A percentile compares a stretch with the other conserved stretches of the same genome.
Conservation (phyloP, 2,797 vertebrate genomes). For the Phrynocephalus guinanensis region DNA sequence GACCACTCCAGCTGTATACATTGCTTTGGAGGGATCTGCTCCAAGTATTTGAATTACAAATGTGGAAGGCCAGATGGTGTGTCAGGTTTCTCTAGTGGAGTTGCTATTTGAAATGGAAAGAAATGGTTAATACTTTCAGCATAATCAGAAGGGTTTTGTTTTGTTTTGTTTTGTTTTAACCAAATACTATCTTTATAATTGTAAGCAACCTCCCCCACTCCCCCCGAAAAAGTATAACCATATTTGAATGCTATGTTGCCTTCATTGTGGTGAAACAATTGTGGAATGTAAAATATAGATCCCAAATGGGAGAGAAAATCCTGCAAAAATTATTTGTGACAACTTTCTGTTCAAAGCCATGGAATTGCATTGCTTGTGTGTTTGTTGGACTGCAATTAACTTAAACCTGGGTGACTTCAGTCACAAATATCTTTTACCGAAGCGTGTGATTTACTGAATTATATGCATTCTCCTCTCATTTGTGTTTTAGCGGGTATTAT, state of each 20-base stretch:
- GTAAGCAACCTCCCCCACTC: neutral
- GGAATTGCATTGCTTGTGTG: neutral
- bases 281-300: conserved; percentile 17
- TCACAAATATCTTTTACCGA: neutral
- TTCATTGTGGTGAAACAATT: neutral
- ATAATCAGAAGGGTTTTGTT: neutral
- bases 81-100: conserved; percentile 34
- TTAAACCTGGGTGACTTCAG: neutral
- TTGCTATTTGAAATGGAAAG: conserved; percentile 31
- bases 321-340: neutral
- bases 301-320: neutral
- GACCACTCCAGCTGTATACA: conserved; percentile 29
- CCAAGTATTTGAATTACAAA: neutral
- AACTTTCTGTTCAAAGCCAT: neutral
- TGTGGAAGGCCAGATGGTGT: conserved; percentile 14
- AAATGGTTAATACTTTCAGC: neutral
- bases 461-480: neutral
- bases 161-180: neutral
- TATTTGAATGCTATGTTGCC: neutral
- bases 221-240: neutral
- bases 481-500: conserved; percentile 9
- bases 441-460: neutral
- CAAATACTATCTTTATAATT: neutral
- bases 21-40: neutral
- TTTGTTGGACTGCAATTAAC: neutral